Base-by-base conservation (phyloP, 2,797 vertebrate genomes). In the Rhabdomys pumilio region DNA sequence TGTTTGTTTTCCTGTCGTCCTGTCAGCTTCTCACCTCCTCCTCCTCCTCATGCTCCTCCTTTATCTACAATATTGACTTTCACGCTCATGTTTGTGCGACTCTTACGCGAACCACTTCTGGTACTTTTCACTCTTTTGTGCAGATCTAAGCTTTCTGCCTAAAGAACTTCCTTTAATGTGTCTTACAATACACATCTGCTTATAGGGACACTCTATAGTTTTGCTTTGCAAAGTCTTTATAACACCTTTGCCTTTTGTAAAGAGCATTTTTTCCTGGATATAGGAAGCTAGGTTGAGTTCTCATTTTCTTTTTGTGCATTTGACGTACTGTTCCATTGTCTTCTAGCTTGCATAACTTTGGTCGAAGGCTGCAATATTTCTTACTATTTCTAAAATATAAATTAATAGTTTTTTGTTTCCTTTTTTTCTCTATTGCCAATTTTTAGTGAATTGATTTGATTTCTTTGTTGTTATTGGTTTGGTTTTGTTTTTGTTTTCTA, bases 401-500 rank as follows among this genome's bases (percentile, higher is more conserved):
- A 86, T 85, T 89, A 72, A 44, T 47, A 20, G 29, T 29, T 69
- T 87, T 38, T 29, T 69, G 13, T 26, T 72, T 95, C 4, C 31
- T 79, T 82, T 73, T 47, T 89, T 95, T 91, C 80, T 87, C 65
- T 83, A 89, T 7, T 77, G 61, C 47, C 92, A 83, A 63, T 83
- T 83, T 77, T 63, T 84, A 65, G 29, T 47, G 19, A 47, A 22
- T 84, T 83, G 4, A 29, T 41, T 47, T 84, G 47, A 34, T 50
- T 47, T 86, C 24, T 69, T 53, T 69, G 13, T n/a, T 38, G 1
- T n/a, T 11, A 72, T n/a, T 47, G 29, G n/a, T 69, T 69, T 24
- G 3, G 15, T 50, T 67, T 85, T 50, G 44, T 44, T 44, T 44
- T 44, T 50, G 50, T 50, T 50, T 44, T 75, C 26, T 29, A n/a